These are phyloP conservation scores for Hyles euphorbiae DNA, from an alignment of 1,140 invertebrate genomes.

Conservation along the genomic window DNA sequence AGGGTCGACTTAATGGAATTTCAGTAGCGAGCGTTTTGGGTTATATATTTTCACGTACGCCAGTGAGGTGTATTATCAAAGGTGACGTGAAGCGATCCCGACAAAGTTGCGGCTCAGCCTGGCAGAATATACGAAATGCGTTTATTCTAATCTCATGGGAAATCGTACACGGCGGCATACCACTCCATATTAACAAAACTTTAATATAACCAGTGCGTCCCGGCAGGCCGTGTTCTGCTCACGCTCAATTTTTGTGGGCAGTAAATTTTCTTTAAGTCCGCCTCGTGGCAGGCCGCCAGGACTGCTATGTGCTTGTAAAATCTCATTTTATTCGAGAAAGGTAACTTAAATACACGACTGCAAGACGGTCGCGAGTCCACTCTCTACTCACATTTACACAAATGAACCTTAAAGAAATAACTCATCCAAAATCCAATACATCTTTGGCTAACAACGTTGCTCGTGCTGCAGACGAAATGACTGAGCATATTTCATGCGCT, in stretches of 20 bases:
- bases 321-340: constrained; percentile 32
- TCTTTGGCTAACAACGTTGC: constrained; percentile 24
- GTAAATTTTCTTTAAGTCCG: constrained; percentile 52
- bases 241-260: constrained; percentile 42
- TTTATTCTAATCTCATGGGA: constrained; percentile 39
- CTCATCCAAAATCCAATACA: constrained; percentile 28
- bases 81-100: constrained; percentile 4
- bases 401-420: constrained; percentile 18
- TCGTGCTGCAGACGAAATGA: constrained; percentile 33
- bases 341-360: constrained; percentile 18
- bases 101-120: no score
- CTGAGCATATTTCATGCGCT: constrained; percentile 28
- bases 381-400: constrained; percentile 20
- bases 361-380: not conserved
- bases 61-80: constrained; percentile 16
- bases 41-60: not conserved
- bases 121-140: constrained; percentile 22
- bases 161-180: constrained; percentile 38
- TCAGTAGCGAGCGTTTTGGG: no score
- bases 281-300: constrained; percentile 41
- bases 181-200: constrained; percentile 54
- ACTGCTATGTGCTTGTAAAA: constrained; percentile 37
- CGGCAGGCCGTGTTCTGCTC: constrained; percentile 20
- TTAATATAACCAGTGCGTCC: constrained; percentile 39
- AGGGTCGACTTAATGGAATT: no score